Evolutionary conservation across 2,113 vertebrate genomes (phyloP).

Genomic region (Sturnus vulgaris): DNA sequence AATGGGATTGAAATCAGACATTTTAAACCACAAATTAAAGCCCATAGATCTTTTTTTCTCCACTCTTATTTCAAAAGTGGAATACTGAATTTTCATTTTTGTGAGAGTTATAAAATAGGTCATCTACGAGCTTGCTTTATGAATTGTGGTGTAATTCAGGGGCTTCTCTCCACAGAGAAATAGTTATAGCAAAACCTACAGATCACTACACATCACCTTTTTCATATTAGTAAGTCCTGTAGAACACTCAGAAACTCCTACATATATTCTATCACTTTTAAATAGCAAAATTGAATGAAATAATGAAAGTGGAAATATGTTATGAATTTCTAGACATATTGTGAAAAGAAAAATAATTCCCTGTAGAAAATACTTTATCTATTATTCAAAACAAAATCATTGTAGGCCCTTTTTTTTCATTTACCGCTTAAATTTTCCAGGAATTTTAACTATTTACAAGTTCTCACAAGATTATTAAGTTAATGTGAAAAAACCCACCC

Average conservation of each 20-base stretch:
- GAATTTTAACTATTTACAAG: neutral
- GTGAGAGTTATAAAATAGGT: neutral
- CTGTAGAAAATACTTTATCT: neutral
- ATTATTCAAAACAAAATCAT: neutral
- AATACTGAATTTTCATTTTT: neutral
- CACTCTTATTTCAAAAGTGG: neutral
- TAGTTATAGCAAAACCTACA: neutral
- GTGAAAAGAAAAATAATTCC: neutral
- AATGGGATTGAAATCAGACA: neutral
- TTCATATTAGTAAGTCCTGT: neutral
- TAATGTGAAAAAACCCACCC: fast-evolving
- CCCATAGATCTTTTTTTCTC: neutral
- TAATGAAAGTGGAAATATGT: neutral
- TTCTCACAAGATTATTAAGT: neutral
- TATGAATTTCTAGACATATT: neutral
- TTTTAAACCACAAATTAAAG: neutral
- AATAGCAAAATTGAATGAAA: neutral
- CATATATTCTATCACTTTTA: neutral
- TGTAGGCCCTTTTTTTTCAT: neutral
- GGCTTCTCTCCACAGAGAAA: neutral
- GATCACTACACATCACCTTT: neutral
- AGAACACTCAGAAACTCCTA: neutral
- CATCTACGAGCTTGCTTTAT: neutral
- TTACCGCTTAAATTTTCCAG: neutral
- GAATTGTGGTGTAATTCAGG: neutral